These are phyloP conservation scores for Laticauda laticaudata DNA, from an alignment of 2,113 vertebrate genomes.

Conservation along the genomic window DNA sequence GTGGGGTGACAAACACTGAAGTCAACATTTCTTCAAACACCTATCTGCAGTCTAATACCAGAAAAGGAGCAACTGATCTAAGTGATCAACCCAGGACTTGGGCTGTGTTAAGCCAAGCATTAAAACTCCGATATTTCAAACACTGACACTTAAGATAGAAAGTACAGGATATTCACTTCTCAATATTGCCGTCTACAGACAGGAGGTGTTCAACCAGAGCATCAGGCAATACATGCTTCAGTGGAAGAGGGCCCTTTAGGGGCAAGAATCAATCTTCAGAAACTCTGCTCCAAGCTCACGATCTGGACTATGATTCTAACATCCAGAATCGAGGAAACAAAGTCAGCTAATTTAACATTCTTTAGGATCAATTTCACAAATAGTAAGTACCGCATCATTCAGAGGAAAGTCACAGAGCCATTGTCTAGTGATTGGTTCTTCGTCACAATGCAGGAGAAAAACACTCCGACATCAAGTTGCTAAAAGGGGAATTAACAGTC, in stretches of 20 bases:
- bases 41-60: background rate
- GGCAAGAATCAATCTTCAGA: background rate
- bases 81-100: accelerated
- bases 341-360: background rate
- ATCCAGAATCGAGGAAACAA: background rate
- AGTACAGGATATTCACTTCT: background rate
- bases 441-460: background rate
- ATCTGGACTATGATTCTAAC: background rate
- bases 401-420: background rate
- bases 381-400: background rate
- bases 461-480: background rate
- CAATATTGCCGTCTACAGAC: background rate
- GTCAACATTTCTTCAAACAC: background rate
- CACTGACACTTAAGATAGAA: background rate
- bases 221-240: background rate
- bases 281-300: background rate
- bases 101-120: background rate
- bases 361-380: background rate
- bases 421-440: background rate
- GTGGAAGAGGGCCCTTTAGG: accelerated
- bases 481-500: background rate
- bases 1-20: background rate
- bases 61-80: accelerated
- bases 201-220: too few relatives aligned
- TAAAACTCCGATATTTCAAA: background rate